A percentile compares a stretch with the other conserved stretches of the same genome.
These are phyloP conservation scores for Ardeotis arabs DNA, from an alignment of 2,113 vertebrate species.

Conservation along the genomic window DNA sequence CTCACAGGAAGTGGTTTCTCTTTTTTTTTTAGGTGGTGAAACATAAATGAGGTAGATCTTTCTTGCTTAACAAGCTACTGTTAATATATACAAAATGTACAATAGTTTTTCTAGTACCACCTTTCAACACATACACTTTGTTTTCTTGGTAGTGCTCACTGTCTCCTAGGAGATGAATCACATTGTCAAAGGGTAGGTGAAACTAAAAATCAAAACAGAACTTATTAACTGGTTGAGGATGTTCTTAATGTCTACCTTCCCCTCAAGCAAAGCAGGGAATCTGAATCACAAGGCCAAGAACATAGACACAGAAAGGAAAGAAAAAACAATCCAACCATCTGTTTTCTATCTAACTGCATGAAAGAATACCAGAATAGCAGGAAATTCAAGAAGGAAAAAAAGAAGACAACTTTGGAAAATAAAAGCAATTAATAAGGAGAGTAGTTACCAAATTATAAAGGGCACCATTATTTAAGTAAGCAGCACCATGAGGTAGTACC, in stretches of 20 bases:
- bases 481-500: neutral
- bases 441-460: neutral
- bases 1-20: accelerated
- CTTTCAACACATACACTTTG: neutral
- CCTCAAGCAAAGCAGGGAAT: neutral
- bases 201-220: conserved; percentile 31
- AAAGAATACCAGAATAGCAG: neutral
- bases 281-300: neutral
- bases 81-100: neutral
- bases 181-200: neutral
- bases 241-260: neutral
- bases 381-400: neutral
- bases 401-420: neutral
- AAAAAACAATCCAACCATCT: neutral
- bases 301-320: neutral
- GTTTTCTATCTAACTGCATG: neutral
- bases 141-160: neutral
- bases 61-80: neutral
- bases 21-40: neutral
- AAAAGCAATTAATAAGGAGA: neutral
- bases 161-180: conserved; percentile 38
- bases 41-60: neutral
- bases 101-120: neutral
- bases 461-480: neutral
- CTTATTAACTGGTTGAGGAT: neutral